Evolutionary conservation across 2,888 invertebrate genomes (phyloP).

Genomic region (Platycheirus albimanus): DNA sequence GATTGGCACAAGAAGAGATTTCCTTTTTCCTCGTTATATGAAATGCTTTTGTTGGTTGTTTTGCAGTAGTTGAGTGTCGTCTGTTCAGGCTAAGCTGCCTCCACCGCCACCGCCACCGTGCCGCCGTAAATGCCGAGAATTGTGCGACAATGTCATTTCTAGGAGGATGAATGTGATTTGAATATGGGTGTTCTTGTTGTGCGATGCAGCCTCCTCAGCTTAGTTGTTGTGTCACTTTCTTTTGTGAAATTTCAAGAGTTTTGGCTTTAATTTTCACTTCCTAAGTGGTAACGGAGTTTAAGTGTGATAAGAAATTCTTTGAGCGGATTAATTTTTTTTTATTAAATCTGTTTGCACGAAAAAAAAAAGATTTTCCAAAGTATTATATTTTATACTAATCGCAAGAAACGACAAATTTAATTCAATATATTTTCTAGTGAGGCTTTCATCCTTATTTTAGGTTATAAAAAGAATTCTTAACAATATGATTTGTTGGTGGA

Average conservation of each 20-base stretch:
- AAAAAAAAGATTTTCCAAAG: too few species aligned
- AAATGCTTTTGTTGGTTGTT: slow-evolving; percentile 5
- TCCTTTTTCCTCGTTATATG: slow-evolving; percentile 32
- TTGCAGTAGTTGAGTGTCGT: slow-evolving; percentile 1
- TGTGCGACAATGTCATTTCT: neutral
- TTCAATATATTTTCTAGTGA: too few species aligned
- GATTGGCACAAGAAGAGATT: slow-evolving; percentile 46
- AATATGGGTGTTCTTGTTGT: slow-evolving; percentile 37
- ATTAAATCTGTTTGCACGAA: too few species aligned
- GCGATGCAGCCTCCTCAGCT: neutral
- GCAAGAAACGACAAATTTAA: too few species aligned
- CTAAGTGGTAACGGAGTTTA: slow-evolving; percentile 7
- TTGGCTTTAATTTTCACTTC: slow-evolving; percentile 20
- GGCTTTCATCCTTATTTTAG: too few species aligned
- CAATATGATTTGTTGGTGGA: too few species aligned
- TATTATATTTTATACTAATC: too few species aligned
- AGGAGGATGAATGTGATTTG: slow-evolving; percentile 53
- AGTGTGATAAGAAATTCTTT: slow-evolving; percentile 1
- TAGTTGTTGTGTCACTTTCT: slow-evolving; percentile 5
- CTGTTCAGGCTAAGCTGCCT: neutral
- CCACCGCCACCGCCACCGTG: neutral
- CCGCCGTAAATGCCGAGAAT: neutral
- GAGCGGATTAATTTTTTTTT: slow-evolving; percentile 19
- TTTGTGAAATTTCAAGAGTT: slow-evolving; percentile 21
- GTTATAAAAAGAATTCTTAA: too few species aligned